These are phyloP conservation scores for Agrochola macilenta DNA, from an alignment of 2,888 invertebrate species.

Conservation along the genomic window DNA sequence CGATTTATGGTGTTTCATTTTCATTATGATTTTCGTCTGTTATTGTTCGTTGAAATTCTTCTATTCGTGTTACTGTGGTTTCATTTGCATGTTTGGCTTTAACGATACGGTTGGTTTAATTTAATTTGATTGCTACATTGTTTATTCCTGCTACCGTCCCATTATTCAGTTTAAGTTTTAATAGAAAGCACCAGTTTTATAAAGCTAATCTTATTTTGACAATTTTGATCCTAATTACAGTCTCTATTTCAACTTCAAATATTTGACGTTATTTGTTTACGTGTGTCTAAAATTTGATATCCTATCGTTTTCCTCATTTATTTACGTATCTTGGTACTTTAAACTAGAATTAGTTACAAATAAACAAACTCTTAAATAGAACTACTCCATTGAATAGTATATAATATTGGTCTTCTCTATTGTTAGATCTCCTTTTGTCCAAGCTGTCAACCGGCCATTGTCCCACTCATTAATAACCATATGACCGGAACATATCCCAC, in stretches of 20 bases:
- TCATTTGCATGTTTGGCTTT: conserved; percentile 10
- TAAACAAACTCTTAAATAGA: neutral
- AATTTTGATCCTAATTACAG: neutral
- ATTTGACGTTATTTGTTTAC: neutral
- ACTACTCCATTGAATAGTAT: neutral
- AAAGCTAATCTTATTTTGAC: neutral
- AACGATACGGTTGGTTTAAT: conserved; percentile 3
- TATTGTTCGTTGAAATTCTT: conserved; percentile 38
- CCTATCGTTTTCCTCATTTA: neutral
- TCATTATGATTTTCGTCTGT: conserved; percentile 43
- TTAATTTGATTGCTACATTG: conserved; percentile 1
- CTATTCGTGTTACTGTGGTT: conserved; percentile 5
- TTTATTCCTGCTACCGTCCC: neutral
- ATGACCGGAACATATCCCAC: conserved; percentile 2
- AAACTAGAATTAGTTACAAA: neutral
- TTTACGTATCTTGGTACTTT: neutral
- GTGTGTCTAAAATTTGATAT: neutral
- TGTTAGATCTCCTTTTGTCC: conserved; percentile 3
- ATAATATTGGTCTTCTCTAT: neutral
- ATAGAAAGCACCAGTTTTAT: neutral
- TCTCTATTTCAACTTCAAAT: neutral
- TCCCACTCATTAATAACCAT: neutral
- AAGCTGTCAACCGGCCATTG: neutral
- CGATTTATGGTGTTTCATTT: conserved; percentile 58
- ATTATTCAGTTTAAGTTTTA: neutral